Base-by-base conservation (phyloP, 2,888 invertebrate species). In the Nemoura dubitans region DNA sequence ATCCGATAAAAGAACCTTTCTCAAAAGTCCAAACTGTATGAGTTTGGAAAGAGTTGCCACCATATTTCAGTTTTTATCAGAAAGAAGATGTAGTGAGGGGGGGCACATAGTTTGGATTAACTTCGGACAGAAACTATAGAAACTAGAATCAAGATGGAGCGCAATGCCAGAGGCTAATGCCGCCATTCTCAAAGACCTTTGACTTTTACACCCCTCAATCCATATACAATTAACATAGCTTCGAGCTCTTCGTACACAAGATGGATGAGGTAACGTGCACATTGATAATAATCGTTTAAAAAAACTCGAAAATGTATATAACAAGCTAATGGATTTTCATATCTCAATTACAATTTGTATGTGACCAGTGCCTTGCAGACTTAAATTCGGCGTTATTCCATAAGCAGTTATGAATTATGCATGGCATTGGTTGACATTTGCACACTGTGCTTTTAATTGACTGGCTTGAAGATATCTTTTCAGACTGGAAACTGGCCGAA, bases 241-340 rank as follows among this genome's bases (percentile, higher is more conserved):
- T 21, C 14, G 16, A 59, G 21, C 59, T 21, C 59, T 14, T n/a
- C 76, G 36, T 25, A 30, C 14, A 85, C 76, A 85, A 76, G 85
- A 85, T 85, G 85, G 85, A 85, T 85, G 77, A 30, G 77, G 30
- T 7, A 29, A 2, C 78, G 81, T 27, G 30, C 7, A 6, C 36
- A 81, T 16, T 30, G 85, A 76, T 76, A 86, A 27, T 36, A 87
- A 59, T 86, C 81, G 1, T 10, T 30, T 14, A 29, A 81, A 81
- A n/a, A 81, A 81, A 3, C 21, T 28, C 30, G 21, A 27, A 81
- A 36, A n/a, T 27, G n/a, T 28, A 30, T 86, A 86, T 86, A 78
- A 29, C 27, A 42, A 78, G 26, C 86, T 87, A 86, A 86, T 87
- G 85, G 86, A 86, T 87, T 87, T 28, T 87, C 87, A 76, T 87